phyloP scores from a whole-genome alignment of 2,888 invertebrate species.

The Tetragonisca angustula region DNA sequence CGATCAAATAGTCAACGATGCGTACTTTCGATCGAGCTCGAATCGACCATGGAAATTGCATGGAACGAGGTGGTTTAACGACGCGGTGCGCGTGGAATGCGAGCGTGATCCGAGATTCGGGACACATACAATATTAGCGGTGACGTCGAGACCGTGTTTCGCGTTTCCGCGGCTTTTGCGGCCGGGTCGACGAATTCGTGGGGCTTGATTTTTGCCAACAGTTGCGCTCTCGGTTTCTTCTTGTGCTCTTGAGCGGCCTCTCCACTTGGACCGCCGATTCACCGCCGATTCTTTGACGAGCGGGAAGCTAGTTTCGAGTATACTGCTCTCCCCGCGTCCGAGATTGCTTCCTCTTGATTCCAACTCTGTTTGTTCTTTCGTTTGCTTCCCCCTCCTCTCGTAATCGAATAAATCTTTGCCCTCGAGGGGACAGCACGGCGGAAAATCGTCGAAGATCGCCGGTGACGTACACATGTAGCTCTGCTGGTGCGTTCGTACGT shows the following conservation, averaged over 20 bases:
- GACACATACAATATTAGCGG: not conserved
- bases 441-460: not conserved
- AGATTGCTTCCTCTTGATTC: not conserved
- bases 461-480: too few relatives aligned
- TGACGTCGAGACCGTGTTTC: not conserved
- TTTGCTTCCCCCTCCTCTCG: not conserved
- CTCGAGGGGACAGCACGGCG: not conserved
- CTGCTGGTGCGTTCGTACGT: not conserved
- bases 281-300: too few relatives aligned
- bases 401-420: not conserved
- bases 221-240: not conserved
- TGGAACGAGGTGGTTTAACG: not conserved
- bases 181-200: not conserved
- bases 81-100: not conserved
- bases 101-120: too few relatives aligned
- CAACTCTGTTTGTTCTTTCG: not conserved
- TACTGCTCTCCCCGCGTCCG: not conserved
- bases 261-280: too few relatives aligned
- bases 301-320: slow-evolving; percentile 20
- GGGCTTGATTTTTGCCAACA: not conserved
- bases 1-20: too few relatives aligned
- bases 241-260: not conserved
- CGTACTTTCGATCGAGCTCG: not conserved
- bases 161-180: not conserved
- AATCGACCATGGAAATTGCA: not conserved